Evolutionary conservation across 2,113 vertebrate genomes (phyloP).

Genomic region (Polyodon spathula): DNA sequence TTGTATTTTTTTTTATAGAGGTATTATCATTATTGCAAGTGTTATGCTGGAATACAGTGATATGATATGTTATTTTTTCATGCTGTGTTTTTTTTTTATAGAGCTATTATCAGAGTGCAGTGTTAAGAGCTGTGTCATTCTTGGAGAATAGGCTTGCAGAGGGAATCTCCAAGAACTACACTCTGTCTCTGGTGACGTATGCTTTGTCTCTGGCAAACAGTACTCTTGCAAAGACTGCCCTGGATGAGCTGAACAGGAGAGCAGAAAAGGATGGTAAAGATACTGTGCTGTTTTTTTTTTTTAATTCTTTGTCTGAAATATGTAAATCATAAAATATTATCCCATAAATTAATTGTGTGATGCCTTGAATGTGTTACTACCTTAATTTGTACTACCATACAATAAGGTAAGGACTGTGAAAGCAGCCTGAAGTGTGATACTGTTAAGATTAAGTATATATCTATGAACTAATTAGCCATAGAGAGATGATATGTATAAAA

Average conservation of each 20-base stretch:
- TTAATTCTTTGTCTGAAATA: no score
- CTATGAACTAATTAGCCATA: no score
- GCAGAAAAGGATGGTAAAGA: constrained; percentile 60
- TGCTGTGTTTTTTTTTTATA: constrained; percentile 36
- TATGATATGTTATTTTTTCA: no score
- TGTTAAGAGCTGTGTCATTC: constrained; percentile 51
- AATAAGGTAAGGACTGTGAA: no score
- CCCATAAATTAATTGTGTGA: no score
- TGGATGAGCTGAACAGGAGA: constrained; percentile 51
- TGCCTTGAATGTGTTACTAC: no score
- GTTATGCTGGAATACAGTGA: no score
- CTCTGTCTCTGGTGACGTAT: constrained; percentile 67
- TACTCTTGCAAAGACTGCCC: constrained; percentile 42
- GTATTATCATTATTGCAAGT: constrained; percentile 35
- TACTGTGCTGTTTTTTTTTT: neutral
- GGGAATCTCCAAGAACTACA: constrained; percentile 71
- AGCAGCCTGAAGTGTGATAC: no score
- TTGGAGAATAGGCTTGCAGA: constrained; percentile 61
- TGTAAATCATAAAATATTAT: no score
- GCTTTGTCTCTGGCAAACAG: constrained; percentile 64
- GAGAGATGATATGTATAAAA: no score
- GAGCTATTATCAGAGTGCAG: constrained; percentile 40
- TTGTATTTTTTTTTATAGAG: constrained; percentile 46
- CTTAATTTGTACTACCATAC: no score
- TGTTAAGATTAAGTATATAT: no score